Conservation (phyloP, 2,888 invertebrate genomes). For the Erebia aethiops region DNA sequence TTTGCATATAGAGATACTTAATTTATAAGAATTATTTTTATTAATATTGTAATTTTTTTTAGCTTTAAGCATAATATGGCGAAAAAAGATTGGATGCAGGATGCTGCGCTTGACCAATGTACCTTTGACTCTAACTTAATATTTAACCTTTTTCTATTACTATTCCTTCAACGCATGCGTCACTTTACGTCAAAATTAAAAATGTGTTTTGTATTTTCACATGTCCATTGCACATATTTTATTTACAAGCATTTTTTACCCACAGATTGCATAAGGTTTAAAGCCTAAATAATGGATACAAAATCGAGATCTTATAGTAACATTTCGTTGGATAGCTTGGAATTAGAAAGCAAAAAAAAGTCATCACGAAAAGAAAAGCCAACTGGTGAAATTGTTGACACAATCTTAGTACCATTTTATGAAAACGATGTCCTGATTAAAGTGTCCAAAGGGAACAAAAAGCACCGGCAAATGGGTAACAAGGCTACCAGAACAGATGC, state of each 20-base stretch:
- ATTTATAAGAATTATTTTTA: not conserved
- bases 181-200: constrained; percentile 13
- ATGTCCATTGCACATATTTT: constrained; percentile 40
- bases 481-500: constrained; percentile 44
- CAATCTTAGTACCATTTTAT: constrained; percentile 76
- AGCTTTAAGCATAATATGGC: too few species aligned
- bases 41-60: not conserved
- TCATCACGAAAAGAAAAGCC: constrained; percentile 42
- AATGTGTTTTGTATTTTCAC: constrained; percentile 6
- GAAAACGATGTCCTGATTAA: constrained; percentile 76
- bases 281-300: constrained; percentile 57
- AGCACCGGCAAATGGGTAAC: constrained; percentile 46
- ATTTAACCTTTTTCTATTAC: not conserved
- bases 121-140: not conserved
- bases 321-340: constrained; percentile 71
- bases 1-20: not conserved
- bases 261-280: not conserved
- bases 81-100: too few species aligned
- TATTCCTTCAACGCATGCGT: not conserved
- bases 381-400: constrained; percentile 63
- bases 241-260: constrained; percentile 15
- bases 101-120: too few species aligned
- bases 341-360: constrained; percentile 56
- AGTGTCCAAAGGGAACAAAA: constrained; percentile 62
- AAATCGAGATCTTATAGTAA: constrained; percentile 59